Conservation (phyloP, 2,797 vertebrate genomes). For the Acipenser oxyrinchus region DNA sequence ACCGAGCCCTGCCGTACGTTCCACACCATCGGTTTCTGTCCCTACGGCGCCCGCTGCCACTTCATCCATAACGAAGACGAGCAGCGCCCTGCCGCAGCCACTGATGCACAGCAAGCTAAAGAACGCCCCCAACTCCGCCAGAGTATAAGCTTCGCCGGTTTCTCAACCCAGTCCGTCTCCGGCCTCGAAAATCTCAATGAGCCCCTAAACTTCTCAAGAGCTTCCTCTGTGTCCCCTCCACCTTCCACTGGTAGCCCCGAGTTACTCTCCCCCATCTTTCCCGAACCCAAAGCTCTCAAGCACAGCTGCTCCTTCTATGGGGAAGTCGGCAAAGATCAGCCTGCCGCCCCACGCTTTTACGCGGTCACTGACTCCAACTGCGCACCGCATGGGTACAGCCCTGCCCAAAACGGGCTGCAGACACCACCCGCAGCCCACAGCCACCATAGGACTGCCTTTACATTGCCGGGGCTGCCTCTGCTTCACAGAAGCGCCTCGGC, state of each 20-base stretch:
- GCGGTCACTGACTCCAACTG: slow-evolving; percentile 36
- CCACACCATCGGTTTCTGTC: slow-evolving; percentile 73
- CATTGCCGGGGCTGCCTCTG: slow-evolving; percentile 32
- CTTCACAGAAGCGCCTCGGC: slow-evolving; percentile 64
- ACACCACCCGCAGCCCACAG: slow-evolving; percentile 1
- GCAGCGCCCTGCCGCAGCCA: slow-evolving; percentile 7
- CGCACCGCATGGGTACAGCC: background rate
- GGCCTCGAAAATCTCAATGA: slow-evolving; percentile 47
- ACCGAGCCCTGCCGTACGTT: slow-evolving; percentile 71
- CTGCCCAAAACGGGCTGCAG: too few relatives aligned
- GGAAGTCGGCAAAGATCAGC: slow-evolving; percentile 26
- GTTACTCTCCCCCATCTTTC: slow-evolving; percentile 48
- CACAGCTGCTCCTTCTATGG: slow-evolving; percentile 42
- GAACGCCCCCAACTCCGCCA: slow-evolving; percentile 53
- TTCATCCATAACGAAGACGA: slow-evolving; percentile 74
- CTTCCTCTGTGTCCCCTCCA: slow-evolving; percentile 51
- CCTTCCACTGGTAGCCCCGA: slow-evolving; percentile 48
- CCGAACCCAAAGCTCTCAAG: slow-evolving; percentile 36
- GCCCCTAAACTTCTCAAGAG: slow-evolving; percentile 41
- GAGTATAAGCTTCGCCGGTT: slow-evolving; percentile 67
- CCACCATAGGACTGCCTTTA: slow-evolving; percentile 12
- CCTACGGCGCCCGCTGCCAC: slow-evolving; percentile 70
- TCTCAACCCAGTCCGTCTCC: slow-evolving; percentile 42
- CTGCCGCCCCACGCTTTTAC: slow-evolving; percentile 36
- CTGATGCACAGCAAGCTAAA: slow-evolving; percentile 10